Base-by-base conservation (phyloP, 92 coral and sea anemone species). In the Plumapathes pennacea region DNA sequence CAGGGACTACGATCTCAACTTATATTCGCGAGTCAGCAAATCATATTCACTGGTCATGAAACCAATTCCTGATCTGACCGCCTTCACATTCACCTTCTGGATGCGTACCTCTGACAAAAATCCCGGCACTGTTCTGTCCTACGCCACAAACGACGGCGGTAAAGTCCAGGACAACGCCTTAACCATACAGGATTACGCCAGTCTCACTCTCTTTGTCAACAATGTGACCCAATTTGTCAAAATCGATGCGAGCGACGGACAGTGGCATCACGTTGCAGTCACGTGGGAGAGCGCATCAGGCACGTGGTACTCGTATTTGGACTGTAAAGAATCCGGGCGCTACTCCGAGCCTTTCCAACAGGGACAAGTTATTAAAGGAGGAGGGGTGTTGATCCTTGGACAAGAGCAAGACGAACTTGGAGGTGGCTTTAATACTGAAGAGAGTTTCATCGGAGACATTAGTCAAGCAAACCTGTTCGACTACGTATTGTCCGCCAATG, bases 261-360 rank as follows among this genome's bases (percentile, higher is more conserved):
- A 53, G 19, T 87, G 96, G 96, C 96, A 87, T 54, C 96, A 87
- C 68, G 65, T 87, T 56, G 96, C 86, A 15, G 80, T 87, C 61
- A 77, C 89, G 32, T 87, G 96, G 96, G 85, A 82, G 33, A 82
- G 77, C 38, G 52, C 67, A 20, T 40, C 48, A 23, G 88, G 86
- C 29, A 50, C 81, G 10, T 85, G 96, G 85, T 49, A 59, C 25
- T 67, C 83, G 11, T 87, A 83, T 48, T 45, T 71, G 17, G 89
- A 87, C 11, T 89, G 96, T 13, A 42, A 72, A 3, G 44, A 52
- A 17, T 57, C 43, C 2, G 49, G 21, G 11, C 36, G 60, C 9
- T 72, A 73, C 5, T 21, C 80, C 5, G 45, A 32, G 13, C 39
- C 96, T 8, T 87, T 87, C 64, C 96, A 72, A 25, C 71, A 56